A percentile compares a stretch with the other conserved stretches of the same genome.
Evolutionary conservation across 1,140 invertebrate species (phyloP).

Genomic region (Drosophila persimilis): DNA sequence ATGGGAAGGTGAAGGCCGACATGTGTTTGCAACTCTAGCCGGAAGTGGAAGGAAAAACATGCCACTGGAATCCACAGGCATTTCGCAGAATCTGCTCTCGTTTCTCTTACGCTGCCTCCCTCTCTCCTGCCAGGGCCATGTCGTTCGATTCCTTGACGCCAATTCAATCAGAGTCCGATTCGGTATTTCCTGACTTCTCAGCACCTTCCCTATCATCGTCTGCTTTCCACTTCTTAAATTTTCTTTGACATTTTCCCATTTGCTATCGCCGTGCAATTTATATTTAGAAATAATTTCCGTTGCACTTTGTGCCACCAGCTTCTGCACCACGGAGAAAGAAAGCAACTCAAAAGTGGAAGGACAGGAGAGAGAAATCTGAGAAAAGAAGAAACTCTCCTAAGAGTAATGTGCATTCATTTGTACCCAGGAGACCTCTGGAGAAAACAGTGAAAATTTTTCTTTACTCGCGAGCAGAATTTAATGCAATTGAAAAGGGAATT

Average conservation of each 20-base stretch:
- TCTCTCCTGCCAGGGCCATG: background rate
- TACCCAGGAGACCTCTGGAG: background rate
- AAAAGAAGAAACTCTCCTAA: background rate
- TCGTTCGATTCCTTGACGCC: slow-evolving; percentile 26
- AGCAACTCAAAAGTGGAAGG: too few species aligned
- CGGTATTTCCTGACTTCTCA: slow-evolving; percentile 4
- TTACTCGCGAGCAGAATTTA: slow-evolving; percentile 16
- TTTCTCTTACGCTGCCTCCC: background rate
- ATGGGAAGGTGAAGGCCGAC: slow-evolving; percentile 27
- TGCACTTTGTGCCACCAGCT: slow-evolving; percentile 35
- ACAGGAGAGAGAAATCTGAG: slow-evolving; percentile 4
- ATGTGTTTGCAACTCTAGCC: slow-evolving; percentile 29
- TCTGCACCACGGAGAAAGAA: too few species aligned
- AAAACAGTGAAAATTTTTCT: slow-evolving; percentile 24
- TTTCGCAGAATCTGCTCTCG: background rate
- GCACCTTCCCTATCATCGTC: too few species aligned
- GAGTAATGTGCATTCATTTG: slow-evolving; percentile 36
- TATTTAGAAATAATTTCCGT: slow-evolving; percentile 48
- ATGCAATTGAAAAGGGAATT: slow-evolving; percentile 31
- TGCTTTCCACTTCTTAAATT: slow-evolving; percentile 4
- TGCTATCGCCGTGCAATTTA: slow-evolving; percentile 20
- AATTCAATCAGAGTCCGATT: slow-evolving; percentile 33
- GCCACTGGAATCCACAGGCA: too few species aligned
- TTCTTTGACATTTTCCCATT: slow-evolving; percentile 44
- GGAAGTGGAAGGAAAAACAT: slow-evolving; percentile 22